These are phyloP conservation scores for Mercenaria mercenaria DNA, from an alignment of 1,140 invertebrate genomes.

Conservation along the genomic window DNA sequence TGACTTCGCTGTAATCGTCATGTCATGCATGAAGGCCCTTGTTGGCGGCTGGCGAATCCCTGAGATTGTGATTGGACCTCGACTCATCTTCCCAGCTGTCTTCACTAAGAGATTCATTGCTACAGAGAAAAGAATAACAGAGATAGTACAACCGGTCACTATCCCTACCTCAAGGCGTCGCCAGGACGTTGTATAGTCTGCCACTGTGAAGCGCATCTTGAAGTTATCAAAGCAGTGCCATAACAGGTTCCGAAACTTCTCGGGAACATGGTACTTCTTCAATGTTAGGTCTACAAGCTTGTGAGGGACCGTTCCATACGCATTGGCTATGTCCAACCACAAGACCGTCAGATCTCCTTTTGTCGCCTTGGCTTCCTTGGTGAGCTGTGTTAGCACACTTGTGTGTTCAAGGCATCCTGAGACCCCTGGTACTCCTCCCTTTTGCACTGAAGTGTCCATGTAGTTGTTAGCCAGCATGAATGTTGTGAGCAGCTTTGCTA, in stretches of 20 bases:
- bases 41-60: slow-evolving; percentile 21
- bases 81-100: slow-evolving; percentile 29
- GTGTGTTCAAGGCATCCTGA: slow-evolving; percentile 57
- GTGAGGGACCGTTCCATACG: slow-evolving; percentile 47
- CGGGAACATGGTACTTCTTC: slow-evolving; percentile 31
- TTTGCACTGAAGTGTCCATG: slow-evolving; percentile 60
- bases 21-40: slow-evolving; percentile 62
- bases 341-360: slow-evolving; percentile 45
- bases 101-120: slow-evolving; percentile 34
- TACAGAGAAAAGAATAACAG: slow-evolving; percentile 26
- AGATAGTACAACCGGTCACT: slow-evolving; percentile 58
- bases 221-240: slow-evolving; percentile 6
- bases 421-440: slow-evolving; percentile 31
- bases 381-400: slow-evolving; percentile 23
- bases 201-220: slow-evolving; percentile 38
- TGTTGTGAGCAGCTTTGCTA: background rate
- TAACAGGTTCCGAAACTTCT: background rate
- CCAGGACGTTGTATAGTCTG: slow-evolving; percentile 60
- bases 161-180: slow-evolving; percentile 57
- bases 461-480: slow-evolving; percentile 46
- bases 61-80: slow-evolving; percentile 37
- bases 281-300: slow-evolving; percentile 51
- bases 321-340: slow-evolving; percentile 59
- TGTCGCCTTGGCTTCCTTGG: slow-evolving; percentile 21
- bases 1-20: slow-evolving; percentile 57